Evolutionary conservation across 2,113 vertebrate species (phyloP).

Genomic region (Procavia capensis): DNA sequence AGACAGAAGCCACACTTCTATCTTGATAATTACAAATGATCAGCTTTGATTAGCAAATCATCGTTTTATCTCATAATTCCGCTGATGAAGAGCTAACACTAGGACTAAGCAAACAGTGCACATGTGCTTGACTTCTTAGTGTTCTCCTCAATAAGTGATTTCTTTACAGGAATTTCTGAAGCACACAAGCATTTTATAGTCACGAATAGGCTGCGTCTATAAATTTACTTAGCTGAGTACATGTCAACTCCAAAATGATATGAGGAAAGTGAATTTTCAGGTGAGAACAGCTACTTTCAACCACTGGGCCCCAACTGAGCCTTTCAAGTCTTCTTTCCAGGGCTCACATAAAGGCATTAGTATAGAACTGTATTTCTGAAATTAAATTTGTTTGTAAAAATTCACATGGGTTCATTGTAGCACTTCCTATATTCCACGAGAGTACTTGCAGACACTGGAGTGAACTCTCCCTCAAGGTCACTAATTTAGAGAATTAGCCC

Average conservation of each 20-base stretch:
- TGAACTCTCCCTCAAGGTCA: not conserved
- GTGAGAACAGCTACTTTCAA: not conserved
- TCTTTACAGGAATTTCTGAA: not conserved
- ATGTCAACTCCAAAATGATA: not conserved
- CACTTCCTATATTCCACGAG: not conserved
- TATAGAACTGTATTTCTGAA: not conserved
- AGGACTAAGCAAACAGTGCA: not conserved
- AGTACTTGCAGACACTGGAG: not conserved
- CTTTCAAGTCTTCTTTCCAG: conserved; percentile 2
- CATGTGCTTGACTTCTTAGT: not conserved
- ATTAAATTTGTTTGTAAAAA: conserved; percentile 14
- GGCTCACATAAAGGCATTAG: not conserved
- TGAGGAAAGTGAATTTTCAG: not conserved
- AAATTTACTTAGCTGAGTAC: not conserved
- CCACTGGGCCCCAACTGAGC: not conserved
- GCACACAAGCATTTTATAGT: not conserved
- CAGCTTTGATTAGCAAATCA: conserved; percentile 26
- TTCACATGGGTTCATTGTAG: not conserved
- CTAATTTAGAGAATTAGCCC: not conserved
- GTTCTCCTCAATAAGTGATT: not conserved
- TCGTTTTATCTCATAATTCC: not conserved
- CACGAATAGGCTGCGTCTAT: not conserved
- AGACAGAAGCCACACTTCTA: not conserved
- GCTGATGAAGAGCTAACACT: not conserved
- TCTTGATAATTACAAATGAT: not conserved